phyloP scores from a whole-genome alignment of 1,140 invertebrate genomes.

The Zaprionus inermis region DNA sequence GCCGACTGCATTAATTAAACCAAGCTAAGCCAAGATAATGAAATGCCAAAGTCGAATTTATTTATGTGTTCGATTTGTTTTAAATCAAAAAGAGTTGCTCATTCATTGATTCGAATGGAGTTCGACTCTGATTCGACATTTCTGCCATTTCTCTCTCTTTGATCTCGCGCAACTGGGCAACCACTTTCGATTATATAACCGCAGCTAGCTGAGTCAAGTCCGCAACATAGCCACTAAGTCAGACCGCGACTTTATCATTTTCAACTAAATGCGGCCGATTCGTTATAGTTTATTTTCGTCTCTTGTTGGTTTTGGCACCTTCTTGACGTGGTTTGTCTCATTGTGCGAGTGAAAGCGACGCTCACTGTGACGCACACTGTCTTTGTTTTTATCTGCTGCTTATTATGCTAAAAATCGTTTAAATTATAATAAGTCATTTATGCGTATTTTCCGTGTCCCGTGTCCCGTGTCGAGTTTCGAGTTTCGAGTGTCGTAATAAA shows the following conservation, averaged over 20 bases:
- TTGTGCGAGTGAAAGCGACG: constrained; percentile 55
- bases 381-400: constrained; percentile 53
- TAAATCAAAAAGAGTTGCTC: constrained; percentile 25
- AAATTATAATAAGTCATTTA: constrained; percentile 61
- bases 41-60: constrained; percentile 15
- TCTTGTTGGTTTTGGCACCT: constrained; percentile 62
- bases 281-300: constrained; percentile 47
- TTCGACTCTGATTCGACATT: not conserved
- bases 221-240: constrained; percentile 21
- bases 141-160: constrained; percentile 19
- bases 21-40: not conserved
- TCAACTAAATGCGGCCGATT: constrained; percentile 30
- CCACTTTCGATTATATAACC: constrained; percentile 37
- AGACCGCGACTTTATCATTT: constrained; percentile 36
- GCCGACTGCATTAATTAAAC: constrained; percentile 21
- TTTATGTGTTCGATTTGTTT: constrained; percentile 26
- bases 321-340: constrained; percentile 50
- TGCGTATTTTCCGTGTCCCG: constrained; percentile 14
- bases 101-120: constrained; percentile 23
- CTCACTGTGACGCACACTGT: constrained; percentile 12
- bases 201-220: constrained; percentile 7
- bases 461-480: not conserved
- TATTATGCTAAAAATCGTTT: constrained; percentile 75
- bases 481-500: constrained; percentile 62
- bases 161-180: not conserved